phyloP scores from a whole-genome alignment of 2,113 vertebrate species.

The Saimiri boliviensis region DNA sequence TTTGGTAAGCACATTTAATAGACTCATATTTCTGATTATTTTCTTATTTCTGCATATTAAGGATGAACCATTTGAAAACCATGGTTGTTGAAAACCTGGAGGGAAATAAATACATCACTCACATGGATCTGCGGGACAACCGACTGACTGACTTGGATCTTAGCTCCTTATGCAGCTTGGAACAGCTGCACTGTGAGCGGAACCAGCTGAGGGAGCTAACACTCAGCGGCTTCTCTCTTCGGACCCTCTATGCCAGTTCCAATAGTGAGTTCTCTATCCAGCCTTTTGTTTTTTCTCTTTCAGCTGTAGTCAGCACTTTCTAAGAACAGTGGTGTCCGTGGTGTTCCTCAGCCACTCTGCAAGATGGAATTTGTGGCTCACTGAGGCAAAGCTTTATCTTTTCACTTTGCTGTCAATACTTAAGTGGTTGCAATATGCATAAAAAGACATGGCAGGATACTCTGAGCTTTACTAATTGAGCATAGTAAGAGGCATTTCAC shows the following conservation, averaged over 20 bases:
- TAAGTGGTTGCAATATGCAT: not conserved
- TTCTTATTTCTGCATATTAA: constrained; percentile 80
- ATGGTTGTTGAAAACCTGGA: constrained; percentile 86
- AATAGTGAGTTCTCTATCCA: constrained; percentile 89
- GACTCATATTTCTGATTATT: constrained; percentile 48
- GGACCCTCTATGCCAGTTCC: constrained; percentile 88
- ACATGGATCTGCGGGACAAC: constrained; percentile 95
- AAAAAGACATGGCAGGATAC: constrained; percentile 27
- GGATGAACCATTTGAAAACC: constrained; percentile 91
- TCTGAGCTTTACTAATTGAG: not conserved
- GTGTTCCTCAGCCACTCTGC: not conserved
- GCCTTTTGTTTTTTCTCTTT: constrained; percentile 23
- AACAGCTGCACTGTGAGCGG: constrained; percentile 94
- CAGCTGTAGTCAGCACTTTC: not conserved
- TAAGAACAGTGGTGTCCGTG: not conserved
- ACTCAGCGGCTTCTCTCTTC: constrained; percentile 92
- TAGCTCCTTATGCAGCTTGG: constrained; percentile 90
- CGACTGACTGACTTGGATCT: constrained; percentile 90
- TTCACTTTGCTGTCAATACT: not conserved
- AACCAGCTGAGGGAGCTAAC: constrained; percentile 92
- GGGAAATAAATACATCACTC: constrained; percentile 89
- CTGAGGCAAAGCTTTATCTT: constrained; percentile 6
- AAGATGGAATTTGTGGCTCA: not conserved
- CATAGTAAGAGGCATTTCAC: not conserved
- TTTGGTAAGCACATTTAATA: constrained; percentile 22